These are phyloP conservation scores for Parazoanthus atlanticus DNA, from an alignment of 92 coral and sea anemone species.

Conservation along the genomic window DNA sequence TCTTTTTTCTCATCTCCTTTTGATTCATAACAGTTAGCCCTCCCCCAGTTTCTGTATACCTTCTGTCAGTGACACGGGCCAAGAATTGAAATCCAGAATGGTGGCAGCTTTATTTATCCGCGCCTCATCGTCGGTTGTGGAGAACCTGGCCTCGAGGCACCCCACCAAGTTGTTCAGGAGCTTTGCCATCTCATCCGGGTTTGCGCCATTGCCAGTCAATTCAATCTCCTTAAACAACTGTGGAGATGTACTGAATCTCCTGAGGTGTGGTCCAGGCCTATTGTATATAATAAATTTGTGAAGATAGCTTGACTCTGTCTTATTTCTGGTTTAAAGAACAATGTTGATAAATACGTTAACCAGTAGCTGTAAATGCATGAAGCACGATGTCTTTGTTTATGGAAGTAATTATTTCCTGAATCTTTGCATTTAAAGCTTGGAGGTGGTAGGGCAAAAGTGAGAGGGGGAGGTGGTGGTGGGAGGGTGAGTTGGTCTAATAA, in stretches of 20 bases:
- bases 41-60: background rate
- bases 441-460: too few species aligned
- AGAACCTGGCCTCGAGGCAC: conserved; percentile 34
- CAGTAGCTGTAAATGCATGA: too few species aligned
- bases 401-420: too few species aligned
- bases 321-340: too few species aligned
- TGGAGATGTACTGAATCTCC: conserved; percentile 8
- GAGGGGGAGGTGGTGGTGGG: too few species aligned
- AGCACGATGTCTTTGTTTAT: too few species aligned
- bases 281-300: background rate
- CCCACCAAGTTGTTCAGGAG: background rate
- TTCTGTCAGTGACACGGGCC: conserved; percentile 38
- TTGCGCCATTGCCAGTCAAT: background rate
- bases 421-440: too few species aligned
- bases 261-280: conserved; percentile 14
- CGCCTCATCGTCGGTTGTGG: conserved; percentile 18
- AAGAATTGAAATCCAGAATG: conserved; percentile 40
- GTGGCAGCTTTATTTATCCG: conserved; percentile 45
- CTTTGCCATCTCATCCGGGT: background rate
- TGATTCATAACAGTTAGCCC: too few species aligned
- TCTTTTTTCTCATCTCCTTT: too few species aligned
- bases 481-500: too few species aligned
- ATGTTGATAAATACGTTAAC: too few species aligned
- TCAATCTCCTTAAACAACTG: conserved; percentile 16
- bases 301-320: background rate